Percentiles rank a stretch among this genome's conserved stretches.
phyloP scores from a whole-genome alignment of 30 jellyfish, hydroid and myxozoan genomes.

The Aurelia coerulea region DNA sequence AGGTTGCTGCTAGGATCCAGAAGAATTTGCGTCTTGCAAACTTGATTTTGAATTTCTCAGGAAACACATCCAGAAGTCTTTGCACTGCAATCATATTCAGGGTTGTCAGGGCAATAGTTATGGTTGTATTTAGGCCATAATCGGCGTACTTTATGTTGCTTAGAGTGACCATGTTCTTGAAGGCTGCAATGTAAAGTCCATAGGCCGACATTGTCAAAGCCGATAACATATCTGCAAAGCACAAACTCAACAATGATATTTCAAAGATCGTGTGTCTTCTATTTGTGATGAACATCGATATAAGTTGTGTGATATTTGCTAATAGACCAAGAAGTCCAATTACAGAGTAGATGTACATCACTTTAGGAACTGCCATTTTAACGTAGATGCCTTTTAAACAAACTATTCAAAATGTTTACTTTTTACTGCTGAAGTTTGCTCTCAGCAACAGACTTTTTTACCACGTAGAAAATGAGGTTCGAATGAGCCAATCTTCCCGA shows the following conservation, averaged over 20 bases:
- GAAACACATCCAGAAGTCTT: not conserved
- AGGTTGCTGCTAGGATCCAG: not conserved
- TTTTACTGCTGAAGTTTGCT: too few relatives aligned
- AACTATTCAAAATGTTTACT: too few relatives aligned
- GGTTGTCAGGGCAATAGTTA: not conserved
- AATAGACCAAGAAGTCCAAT: not conserved
- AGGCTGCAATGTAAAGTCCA: not conserved
- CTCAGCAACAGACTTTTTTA: too few relatives aligned
- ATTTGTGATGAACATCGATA: not conserved
- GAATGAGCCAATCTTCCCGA: too few relatives aligned
- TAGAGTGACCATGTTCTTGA: not conserved
- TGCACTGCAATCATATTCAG: not conserved
- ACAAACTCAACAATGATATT: not conserved
- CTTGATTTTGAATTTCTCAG: not conserved
- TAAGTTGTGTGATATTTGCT: not conserved
- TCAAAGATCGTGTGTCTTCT: not conserved
- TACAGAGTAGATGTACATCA: conserved; percentile 9
- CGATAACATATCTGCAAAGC: conserved; percentile 4
- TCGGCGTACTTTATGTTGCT: not conserved
- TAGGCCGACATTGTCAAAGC: not conserved
- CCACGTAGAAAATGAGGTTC: too few relatives aligned
- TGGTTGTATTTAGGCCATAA: not conserved
- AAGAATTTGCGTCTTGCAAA: not conserved
- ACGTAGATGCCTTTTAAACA: too few relatives aligned
- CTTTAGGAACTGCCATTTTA: too few relatives aligned